Percentiles rank a stretch among this genome's conserved stretches.
Conservation (phyloP, 2,888 invertebrate species). For the Hymenopus coronatus region DNA sequence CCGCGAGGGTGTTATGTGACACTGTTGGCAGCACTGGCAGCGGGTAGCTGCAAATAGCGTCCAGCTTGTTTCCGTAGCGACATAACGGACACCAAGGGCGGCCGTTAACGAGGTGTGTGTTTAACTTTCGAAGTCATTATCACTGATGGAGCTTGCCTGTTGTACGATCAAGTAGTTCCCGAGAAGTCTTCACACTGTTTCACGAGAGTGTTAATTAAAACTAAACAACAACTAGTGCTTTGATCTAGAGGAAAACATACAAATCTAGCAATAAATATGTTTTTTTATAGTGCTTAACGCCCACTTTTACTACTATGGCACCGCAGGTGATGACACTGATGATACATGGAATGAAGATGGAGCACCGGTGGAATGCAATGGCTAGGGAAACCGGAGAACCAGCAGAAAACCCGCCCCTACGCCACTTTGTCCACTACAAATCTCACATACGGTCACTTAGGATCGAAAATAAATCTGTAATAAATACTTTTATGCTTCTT, state of each 20-base stretch:
- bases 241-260: neutral
- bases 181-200: neutral
- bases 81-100: neutral
- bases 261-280: too few relatives aligned
- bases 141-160: neutral
- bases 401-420: too few relatives aligned
- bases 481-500: too few relatives aligned
- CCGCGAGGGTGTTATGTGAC: neutral
- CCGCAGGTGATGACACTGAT: too few relatives aligned
- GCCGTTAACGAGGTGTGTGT: neutral
- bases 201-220: neutral
- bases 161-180: neutral
- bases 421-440: too few relatives aligned
- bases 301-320: too few relatives aligned
- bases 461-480: too few relatives aligned
- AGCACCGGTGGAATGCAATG: too few relatives aligned
- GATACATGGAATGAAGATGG: too few relatives aligned
- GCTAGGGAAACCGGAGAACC: too few relatives aligned
- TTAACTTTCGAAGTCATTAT: neutral
- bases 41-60: neutral
- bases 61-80: neutral
- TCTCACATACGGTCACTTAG: too few relatives aligned
- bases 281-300: too few relatives aligned
- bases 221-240: neutral
- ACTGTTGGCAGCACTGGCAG: neutral